A percentile compares a stretch with the other conserved stretches of the same genome.
Conservation (phyloP, 2,888 invertebrate genomes). For the Cenopis cana region DNA sequence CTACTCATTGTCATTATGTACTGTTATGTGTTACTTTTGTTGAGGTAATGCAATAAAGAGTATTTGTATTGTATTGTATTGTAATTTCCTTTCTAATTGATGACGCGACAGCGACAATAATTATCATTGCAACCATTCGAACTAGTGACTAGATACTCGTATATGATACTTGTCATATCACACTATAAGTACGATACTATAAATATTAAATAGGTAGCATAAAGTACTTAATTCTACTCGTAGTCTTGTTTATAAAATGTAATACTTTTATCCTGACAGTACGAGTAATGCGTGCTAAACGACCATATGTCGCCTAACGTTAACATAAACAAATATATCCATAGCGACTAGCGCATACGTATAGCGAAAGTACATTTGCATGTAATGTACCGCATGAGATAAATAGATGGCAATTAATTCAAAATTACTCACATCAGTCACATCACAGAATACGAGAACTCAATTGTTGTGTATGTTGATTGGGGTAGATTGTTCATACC, state of each 20-base stretch:
- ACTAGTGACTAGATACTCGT: too few relatives aligned
- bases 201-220: neutral
- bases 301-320: slow-evolving; percentile 20
- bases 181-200: too few relatives aligned
- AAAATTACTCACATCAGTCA: slow-evolving; percentile 1
- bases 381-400: slow-evolving; percentile 9
- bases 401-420: neutral
- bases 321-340: slow-evolving; percentile 16
- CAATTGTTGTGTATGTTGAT: neutral
- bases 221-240: neutral
- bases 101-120: neutral
- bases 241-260: too few relatives aligned
- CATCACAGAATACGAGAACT: neutral
- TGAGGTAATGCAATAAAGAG: too few relatives aligned
- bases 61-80: too few relatives aligned
- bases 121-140: neutral
- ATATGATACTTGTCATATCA: too few relatives aligned
- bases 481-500: slow-evolving; percentile 14
- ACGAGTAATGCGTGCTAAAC: slow-evolving; percentile 32
- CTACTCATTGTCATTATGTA: too few relatives aligned
- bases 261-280: slow-evolving; percentile 13
- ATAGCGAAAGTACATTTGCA: slow-evolving; percentile 38
- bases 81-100: too few relatives aligned
- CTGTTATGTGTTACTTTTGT: too few relatives aligned
- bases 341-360: neutral